These are phyloP conservation scores for Emydura subglobosa DNA, from an alignment of 2,113 vertebrate species.

Conservation along the genomic window DNA sequence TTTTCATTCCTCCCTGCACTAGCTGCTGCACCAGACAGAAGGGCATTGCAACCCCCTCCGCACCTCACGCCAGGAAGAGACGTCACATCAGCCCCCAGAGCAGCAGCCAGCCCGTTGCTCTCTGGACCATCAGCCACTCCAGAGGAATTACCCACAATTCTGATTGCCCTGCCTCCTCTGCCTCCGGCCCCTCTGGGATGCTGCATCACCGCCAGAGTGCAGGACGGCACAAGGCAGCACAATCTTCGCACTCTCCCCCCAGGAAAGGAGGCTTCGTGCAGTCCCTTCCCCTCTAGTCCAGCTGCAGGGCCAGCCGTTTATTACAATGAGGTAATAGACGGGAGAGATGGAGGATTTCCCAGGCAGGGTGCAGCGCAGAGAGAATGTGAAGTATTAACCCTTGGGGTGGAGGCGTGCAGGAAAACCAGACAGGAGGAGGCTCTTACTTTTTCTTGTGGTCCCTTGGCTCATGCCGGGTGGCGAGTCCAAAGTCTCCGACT, in stretches of 20 bases:
- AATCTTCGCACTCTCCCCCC: neutral
- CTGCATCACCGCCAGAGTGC: neutral
- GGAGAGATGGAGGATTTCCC: neutral
- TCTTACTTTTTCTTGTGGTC: conserved; percentile 94
- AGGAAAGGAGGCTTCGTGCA: conserved; percentile 22
- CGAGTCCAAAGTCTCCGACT: conserved; percentile 96
- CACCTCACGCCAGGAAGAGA: no score
- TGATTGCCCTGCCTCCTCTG: neutral
- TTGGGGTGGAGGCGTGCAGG: neutral
- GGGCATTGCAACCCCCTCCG: no score
- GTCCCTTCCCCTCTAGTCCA: conserved; percentile 10
- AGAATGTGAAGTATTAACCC: neutral
- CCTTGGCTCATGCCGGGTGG: conserved; percentile 88
- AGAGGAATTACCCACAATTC: no score
- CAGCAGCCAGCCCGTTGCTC: no score
- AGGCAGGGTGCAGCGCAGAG: neutral
- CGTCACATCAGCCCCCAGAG: no score
- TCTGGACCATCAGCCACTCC: no score
- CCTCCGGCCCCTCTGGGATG: neutral
- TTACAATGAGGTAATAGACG: no score
- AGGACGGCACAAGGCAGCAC: neutral
- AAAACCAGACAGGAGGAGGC: neutral
- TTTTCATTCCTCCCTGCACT: no score
- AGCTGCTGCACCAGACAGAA: no score
- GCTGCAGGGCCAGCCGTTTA: conserved; percentile 38